Conservation (phyloP, 2,113 vertebrate genomes). For the Thunnus thynnus region DNA sequence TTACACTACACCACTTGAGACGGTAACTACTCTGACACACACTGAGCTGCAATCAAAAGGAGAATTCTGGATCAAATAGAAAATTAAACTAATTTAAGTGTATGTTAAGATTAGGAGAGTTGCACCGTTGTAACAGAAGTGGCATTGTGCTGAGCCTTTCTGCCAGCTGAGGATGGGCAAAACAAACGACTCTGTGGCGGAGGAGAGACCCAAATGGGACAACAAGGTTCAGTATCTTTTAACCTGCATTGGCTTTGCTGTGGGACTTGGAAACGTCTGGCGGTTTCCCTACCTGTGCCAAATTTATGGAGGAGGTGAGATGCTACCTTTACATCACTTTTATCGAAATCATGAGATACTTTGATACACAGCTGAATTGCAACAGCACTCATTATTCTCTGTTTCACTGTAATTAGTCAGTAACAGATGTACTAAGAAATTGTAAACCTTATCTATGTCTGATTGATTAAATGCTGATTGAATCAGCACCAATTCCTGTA, state of each 20-base stretch:
- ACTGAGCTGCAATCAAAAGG: not conserved
- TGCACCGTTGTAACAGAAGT: slow-evolving; percentile 5
- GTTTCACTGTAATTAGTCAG: not conserved
- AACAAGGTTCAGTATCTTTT: slow-evolving; percentile 91
- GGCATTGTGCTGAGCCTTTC: slow-evolving; percentile 5
- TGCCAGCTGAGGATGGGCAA: slow-evolving; percentile 42
- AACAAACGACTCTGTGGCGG: slow-evolving; percentile 35
- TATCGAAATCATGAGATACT: not conserved
- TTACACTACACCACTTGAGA: not conserved
- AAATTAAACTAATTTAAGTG: not conserved
- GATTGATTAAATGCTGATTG: not conserved
- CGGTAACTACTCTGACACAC: not conserved
- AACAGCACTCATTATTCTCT: not conserved
- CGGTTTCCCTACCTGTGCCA: slow-evolving; percentile 93
- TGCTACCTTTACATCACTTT: not conserved
- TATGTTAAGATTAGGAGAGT: not conserved
- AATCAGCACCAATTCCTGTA: not conserved
- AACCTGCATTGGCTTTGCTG: slow-evolving; percentile 90
- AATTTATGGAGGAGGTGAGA: slow-evolving; percentile 91
- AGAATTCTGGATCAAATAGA: not conserved
- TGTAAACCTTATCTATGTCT: slow-evolving; percentile 9
- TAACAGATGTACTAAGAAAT: not conserved
- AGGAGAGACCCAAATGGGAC: slow-evolving; percentile 88
- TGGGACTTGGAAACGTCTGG: slow-evolving; percentile 93
- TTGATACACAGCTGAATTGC: not conserved